phyloP scores from a whole-genome alignment of 2,797 vertebrate species.

The Epinephelus coioides region DNA sequence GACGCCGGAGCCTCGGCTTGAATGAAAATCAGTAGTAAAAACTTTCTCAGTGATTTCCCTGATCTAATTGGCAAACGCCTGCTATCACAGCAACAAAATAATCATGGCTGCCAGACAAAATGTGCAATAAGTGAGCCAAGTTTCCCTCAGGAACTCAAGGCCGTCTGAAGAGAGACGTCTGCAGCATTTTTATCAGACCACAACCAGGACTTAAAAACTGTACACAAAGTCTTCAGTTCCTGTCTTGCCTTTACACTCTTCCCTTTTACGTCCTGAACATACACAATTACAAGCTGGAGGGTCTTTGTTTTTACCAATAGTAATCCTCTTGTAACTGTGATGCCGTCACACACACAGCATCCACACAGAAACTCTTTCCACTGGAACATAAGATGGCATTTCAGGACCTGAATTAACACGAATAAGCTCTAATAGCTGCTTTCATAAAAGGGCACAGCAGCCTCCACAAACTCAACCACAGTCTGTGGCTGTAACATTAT shows the following conservation, averaged over 20 bases:
- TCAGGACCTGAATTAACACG: no score
- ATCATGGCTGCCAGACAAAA: slow-evolving; percentile 4
- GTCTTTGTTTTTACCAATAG: no score
- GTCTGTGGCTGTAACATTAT: background rate
- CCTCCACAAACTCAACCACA: background rate
- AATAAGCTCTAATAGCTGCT: no score
- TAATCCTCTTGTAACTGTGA: no score
- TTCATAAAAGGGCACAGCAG: no score
- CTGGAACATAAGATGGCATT: no score
- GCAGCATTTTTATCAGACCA: background rate
- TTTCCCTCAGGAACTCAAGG: background rate
- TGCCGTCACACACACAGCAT: no score
- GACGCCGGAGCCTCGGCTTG: background rate
- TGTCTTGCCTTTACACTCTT: background rate
- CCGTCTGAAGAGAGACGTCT: background rate
- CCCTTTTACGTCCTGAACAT: background rate
- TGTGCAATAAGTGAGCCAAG: background rate
- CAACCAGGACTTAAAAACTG: background rate
- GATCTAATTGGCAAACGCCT: background rate
- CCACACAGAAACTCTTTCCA: no score
- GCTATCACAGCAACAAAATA: background rate
- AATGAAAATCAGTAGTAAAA: slow-evolving; percentile 1
- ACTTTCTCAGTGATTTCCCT: background rate
- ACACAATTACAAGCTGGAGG: no score
- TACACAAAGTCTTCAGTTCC: slow-evolving; percentile 8